Evolutionary conservation across 2,797 vertebrate genomes (phyloP).

Genomic region (Tympanoctomys barrerae): DNA sequence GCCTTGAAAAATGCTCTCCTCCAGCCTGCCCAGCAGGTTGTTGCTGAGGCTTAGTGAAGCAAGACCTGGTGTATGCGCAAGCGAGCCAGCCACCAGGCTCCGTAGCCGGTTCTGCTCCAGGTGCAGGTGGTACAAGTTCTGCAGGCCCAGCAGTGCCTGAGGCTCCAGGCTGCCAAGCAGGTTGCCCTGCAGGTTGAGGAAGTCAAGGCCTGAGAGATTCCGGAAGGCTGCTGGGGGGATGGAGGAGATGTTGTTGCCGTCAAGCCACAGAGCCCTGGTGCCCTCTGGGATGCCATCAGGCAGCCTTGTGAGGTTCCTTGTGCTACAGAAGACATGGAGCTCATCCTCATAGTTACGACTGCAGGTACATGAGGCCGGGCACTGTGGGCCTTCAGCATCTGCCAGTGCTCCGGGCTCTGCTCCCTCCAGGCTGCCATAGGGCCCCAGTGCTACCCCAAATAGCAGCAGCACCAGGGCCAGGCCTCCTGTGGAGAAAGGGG

Average conservation of each 20-base stretch:
- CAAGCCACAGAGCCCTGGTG: constrained; percentile 94
- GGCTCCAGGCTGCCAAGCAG: constrained; percentile 91
- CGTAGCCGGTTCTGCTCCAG: constrained; percentile 94
- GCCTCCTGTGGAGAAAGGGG: constrained; percentile 67
- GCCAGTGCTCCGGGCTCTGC: constrained; percentile 77
- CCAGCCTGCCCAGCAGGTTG: constrained; percentile 94
- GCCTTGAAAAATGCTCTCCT: constrained; percentile 94
- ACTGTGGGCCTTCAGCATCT: constrained; percentile 87
- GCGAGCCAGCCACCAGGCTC: constrained; percentile 89
- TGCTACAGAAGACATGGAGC: constrained; percentile 96
- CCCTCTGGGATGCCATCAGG: constrained; percentile 90
- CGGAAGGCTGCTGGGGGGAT: constrained; percentile 91
- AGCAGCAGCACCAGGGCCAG: constrained; percentile 73
- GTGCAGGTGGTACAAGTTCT: constrained; percentile 92
- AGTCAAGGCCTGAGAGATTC: constrained; percentile 93
- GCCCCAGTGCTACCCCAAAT: constrained; percentile 71
- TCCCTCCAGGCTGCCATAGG: constrained; percentile 74
- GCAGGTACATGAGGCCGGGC: constrained; percentile 93
- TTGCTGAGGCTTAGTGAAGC: constrained; percentile 95
- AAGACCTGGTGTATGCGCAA: constrained; percentile 93
- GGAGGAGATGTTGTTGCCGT: constrained; percentile 93
- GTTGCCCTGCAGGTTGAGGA: constrained; percentile 96
- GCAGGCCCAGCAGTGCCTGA: constrained; percentile 92
- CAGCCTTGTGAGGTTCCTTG: constrained; percentile 91
- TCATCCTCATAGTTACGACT: constrained; percentile 91